Evolutionary conservation across 1,140 invertebrate species (phyloP).

Genomic region (Diorhabda sublineata): DNA sequence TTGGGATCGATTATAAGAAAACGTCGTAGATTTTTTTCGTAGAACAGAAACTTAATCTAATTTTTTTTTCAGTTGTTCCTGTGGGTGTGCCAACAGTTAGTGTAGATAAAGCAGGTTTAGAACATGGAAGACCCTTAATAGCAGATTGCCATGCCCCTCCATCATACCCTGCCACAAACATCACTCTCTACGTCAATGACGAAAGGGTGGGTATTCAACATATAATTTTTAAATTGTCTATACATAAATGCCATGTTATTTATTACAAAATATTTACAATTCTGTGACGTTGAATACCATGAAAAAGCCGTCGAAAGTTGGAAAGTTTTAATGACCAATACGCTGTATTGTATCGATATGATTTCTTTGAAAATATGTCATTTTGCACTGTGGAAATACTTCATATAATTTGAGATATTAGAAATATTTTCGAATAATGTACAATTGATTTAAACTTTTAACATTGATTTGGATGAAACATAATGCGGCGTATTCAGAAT

Average conservation of each 20-base stretch:
- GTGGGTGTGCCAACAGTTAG: conserved; percentile 52
- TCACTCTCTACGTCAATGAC: conserved; percentile 67
- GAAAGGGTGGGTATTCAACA: conserved; percentile 53
- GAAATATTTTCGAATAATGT: too few relatives aligned
- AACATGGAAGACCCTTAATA: conserved; percentile 41
- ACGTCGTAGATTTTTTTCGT: background rate
- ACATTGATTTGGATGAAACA: too few relatives aligned
- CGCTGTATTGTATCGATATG: too few relatives aligned
- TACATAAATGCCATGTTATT: background rate
- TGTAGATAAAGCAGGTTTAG: conserved; percentile 50
- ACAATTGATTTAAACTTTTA: too few relatives aligned
- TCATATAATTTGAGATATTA: too few relatives aligned
- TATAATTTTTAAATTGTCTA: background rate
- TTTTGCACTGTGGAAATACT: too few relatives aligned
- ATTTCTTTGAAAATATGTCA: too few relatives aligned
- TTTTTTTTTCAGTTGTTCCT: conserved; percentile 50
- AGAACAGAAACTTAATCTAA: background rate
- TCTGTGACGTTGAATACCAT: too few relatives aligned
- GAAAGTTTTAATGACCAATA: too few relatives aligned
- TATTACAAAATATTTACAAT: background rate
- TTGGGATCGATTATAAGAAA: background rate
- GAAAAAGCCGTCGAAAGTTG: too few relatives aligned
- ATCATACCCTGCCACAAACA: conserved; percentile 62
- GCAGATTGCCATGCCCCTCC: conserved; percentile 53
- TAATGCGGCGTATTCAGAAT: too few relatives aligned